phyloP scores from a whole-genome alignment of 2,113 vertebrate genomes.

The Leiothrix lutea region DNA sequence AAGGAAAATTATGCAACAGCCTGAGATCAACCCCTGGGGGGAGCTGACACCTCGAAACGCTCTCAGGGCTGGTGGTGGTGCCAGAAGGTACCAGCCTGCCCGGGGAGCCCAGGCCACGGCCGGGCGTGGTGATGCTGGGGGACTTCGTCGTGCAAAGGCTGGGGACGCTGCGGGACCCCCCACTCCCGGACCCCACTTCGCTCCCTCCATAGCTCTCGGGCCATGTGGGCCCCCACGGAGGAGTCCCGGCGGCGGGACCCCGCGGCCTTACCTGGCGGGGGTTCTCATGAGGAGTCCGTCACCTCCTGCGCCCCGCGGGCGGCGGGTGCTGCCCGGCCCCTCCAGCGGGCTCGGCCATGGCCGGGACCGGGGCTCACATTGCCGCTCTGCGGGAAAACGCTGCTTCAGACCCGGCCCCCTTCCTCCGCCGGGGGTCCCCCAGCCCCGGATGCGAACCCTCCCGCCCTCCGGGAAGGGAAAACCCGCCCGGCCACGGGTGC shows the following conservation, averaged over 20 bases:
- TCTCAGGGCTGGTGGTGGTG: background rate
- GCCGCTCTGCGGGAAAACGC: background rate
- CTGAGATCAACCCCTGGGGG: background rate
- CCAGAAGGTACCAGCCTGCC: background rate
- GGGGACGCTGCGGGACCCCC: background rate
- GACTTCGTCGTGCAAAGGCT: background rate
- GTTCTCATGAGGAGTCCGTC: background rate
- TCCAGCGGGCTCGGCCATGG: background rate
- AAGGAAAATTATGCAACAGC: background rate
- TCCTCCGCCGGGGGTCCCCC: background rate
- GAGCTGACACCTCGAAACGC: background rate
- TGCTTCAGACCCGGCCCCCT: background rate
- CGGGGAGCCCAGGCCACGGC: background rate
- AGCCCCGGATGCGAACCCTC: background rate
- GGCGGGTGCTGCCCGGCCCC: background rate
- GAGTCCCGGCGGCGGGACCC: too few relatives aligned
- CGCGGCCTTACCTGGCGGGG: background rate
- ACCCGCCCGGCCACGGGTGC: background rate
- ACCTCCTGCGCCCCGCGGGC: background rate
- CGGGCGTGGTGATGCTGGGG: rapidly evolving
- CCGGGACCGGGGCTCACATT: background rate
- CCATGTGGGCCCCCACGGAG: background rate
- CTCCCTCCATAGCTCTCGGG: background rate
- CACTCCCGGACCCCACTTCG: background rate
- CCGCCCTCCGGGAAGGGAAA: background rate